A percentile compares a stretch with the other conserved stretches of the same genome.
These are phyloP conservation scores for Balearica regulorum DNA, from an alignment of 2,797 vertebrate genomes.

Conservation along the genomic window DNA sequence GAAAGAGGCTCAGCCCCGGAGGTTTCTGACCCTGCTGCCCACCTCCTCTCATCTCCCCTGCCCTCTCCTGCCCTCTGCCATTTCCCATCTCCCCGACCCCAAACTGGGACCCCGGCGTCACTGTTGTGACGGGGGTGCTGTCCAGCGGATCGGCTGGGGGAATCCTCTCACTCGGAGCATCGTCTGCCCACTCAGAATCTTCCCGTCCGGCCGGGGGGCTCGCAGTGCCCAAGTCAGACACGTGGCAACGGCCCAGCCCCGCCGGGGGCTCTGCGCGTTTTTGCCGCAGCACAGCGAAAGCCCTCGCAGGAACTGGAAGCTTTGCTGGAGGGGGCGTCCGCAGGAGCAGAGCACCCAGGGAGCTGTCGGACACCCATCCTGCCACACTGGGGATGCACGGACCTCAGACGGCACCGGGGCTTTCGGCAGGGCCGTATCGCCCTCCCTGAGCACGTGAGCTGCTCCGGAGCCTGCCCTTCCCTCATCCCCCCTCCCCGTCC, in stretches of 20 bases:
- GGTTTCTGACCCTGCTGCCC: neutral
- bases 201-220: accelerated
- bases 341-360: neutral
- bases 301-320: neutral
- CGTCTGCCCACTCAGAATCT: accelerated
- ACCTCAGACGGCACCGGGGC: neutral
- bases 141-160: accelerated
- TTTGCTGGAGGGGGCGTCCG: accelerated
- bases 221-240: neutral
- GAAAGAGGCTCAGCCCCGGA: neutral
- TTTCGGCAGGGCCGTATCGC: neutral
- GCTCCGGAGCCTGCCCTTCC: neutral
- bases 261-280: accelerated
- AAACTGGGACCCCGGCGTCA: accelerated
- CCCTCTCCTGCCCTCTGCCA: neutral
- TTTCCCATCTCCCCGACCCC: neutral
- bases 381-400: accelerated
- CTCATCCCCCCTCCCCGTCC: neutral
- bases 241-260: accelerated
- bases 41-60: neutral
- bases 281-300: neutral
- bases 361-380: accelerated
- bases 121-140: accelerated
- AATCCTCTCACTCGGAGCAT: accelerated
- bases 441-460: accelerated